These are phyloP conservation scores for Musca domestica DNA, from an alignment of 1,140 invertebrate species.

Conservation along the genomic window DNA sequence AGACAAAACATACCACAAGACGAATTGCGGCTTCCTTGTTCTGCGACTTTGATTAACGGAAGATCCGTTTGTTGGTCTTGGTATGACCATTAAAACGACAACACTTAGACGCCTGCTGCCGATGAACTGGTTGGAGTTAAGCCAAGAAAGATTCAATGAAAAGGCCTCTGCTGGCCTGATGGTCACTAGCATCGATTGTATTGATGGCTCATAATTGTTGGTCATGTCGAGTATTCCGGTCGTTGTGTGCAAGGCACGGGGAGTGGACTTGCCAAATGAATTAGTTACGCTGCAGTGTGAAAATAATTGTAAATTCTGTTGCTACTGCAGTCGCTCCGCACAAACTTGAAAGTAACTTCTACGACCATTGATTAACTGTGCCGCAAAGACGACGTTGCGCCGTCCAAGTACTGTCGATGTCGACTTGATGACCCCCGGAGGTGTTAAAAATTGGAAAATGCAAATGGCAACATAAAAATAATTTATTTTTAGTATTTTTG, in stretches of 20 bases:
- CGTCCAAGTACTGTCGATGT: background rate
- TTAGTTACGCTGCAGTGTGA: conserved; percentile 4
- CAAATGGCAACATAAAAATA: conserved; percentile 49
- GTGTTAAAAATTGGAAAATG: conserved; percentile 53
- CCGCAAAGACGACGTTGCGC: background rate
- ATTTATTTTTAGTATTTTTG: conserved; percentile 41
- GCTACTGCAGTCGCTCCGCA: background rate
- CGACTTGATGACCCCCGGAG: conserved; percentile 47
- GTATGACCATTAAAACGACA: conserved; percentile 3
- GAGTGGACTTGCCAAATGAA: background rate
- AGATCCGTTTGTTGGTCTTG: background rate
- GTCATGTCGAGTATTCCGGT: background rate
- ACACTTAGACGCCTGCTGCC: background rate
- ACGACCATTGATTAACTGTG: no score
- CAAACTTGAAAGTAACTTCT: no score
- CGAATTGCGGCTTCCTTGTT: background rate
- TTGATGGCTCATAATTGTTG: conserved; percentile 22
- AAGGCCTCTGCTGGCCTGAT: background rate
- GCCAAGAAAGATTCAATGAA: background rate
- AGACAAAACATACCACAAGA: no score
- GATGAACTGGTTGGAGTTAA: no score
- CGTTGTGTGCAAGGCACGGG: background rate
- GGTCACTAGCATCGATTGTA: background rate
- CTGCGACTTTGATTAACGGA: background rate
- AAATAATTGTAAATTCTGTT: conserved; percentile 11